Evolutionary conservation across 92 coral and sea anemone species (phyloP), one percentile per base, ranked within the genome.

Genomic region (Plumapathes pennacea): DNA sequence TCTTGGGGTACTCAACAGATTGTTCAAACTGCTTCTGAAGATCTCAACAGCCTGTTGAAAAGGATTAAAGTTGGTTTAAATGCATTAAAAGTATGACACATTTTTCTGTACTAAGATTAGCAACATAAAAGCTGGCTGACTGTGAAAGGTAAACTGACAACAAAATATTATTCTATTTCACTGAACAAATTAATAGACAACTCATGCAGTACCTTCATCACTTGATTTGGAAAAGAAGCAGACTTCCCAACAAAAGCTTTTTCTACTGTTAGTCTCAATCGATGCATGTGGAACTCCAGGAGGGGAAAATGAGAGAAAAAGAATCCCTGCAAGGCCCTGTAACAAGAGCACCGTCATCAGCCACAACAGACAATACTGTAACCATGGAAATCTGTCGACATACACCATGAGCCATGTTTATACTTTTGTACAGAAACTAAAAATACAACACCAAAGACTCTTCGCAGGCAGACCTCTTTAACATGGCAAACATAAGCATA

Each of bases 281-380:
- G 86, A 65, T 88, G 81, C 3, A 78, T 67, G 54, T 92, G 98
- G 19, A 82, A 88, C 46, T 92, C 96, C 57, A 92, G 64, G 38
- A 92, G 64, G 4, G 98, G 98, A 30, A 88, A 92, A 57, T 92
- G 98, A 5, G 98, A 81, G 63, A 92, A 92, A 59, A 88, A 89
- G 54, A 86, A 88, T 37, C 89, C 88, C 55, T 92, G 98, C 50
- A 92, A 88, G 22, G 88, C 83, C 48, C 96, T 91, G 79, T 21
- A 56, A 47, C 20, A 24, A 56, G 40, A 8, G 13, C n/a, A n/a
- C n/a, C n/a, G n/a, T n/a, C n/a, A n/a, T n/a, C n/a, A n/a, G n/a
- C n/a, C n/a, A n/a, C n/a, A n/a, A n/a, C n/a, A n/a, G n/a, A n/a
- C n/a, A n/a, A n/a, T n/a, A n/a, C n/a, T n/a, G n/a, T n/a, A n/a